Percentiles rank a stretch among this genome's conserved stretches.
Conservation (phyloP, 2,888 invertebrate genomes). For the Microctonus hyperodae region DNA sequence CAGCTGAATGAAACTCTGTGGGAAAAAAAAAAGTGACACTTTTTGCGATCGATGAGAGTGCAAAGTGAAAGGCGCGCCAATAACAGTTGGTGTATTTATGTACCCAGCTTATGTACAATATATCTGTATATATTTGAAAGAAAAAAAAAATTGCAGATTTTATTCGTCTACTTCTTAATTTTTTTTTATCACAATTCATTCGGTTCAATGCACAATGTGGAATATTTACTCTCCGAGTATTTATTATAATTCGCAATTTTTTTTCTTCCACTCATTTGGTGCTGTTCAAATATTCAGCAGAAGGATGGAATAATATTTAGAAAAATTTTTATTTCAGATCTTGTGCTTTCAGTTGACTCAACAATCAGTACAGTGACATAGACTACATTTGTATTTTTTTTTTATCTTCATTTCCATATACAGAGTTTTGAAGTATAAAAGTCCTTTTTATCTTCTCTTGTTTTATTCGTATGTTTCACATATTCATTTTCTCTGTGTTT, state of each 20-base stretch:
- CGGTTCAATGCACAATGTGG: background rate
- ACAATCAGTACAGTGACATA: background rate
- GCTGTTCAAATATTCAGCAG: too few relatives aligned
- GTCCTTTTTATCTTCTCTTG: background rate
- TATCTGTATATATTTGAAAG: background rate
- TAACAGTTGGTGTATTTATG: slow-evolving; percentile 21
- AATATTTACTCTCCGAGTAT: background rate
- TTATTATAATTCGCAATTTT: background rate
- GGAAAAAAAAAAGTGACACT: slow-evolving; percentile 8
- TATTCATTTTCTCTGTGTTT: background rate
- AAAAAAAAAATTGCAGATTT: background rate
- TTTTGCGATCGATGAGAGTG: slow-evolving; percentile 45
- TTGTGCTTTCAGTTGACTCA: too few relatives aligned
- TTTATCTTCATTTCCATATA: background rate
- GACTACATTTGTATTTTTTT: background rate
- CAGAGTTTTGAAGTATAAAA: background rate
- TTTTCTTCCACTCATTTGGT: too few relatives aligned
- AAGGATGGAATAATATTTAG: too few relatives aligned
- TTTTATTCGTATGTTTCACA: background rate
- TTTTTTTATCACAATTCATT: background rate
- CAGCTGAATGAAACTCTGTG: background rate
- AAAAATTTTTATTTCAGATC: too few relatives aligned
- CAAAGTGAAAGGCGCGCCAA: slow-evolving; percentile 44
- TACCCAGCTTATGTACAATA: background rate
- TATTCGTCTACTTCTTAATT: background rate